Evolutionary conservation across 2,888 invertebrate genomes (phyloP), one percentile per base, ranked within the genome.

Genomic region (Neoitamus cyanurus): DNA sequence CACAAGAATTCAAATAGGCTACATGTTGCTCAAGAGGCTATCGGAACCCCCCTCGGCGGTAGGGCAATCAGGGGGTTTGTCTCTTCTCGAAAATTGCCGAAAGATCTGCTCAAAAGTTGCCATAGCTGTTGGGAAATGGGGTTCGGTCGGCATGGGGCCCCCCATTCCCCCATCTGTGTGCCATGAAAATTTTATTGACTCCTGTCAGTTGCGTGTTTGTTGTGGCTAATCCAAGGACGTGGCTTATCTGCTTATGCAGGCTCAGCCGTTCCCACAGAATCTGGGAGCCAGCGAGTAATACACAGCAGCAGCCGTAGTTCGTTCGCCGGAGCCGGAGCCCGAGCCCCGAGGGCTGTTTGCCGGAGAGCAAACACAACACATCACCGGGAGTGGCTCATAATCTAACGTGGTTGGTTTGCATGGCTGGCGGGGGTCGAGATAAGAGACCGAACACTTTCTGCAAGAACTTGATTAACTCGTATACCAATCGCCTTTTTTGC

Each of bases 201-300:
- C 73, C 58, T 83, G 82, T 84, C 78, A 83, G 69, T 84, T 80
- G 84, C 84, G 83, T 86, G 84, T 86, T 84, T 86, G 80, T 83
- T 85, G 84, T 75, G 85, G 80, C 83, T 86, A 85, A 86, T 86
- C 86, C 86, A 84, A 85, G 85, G 85, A 86, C 86, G 86, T 86
- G 86, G 85, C 86, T 86, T 86, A 86, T 86, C 86, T 86, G 83
- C 85, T 80, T 86, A 83, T 86, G 86, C 86, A 86, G 86, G 75
- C 84, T 83, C 85, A 84, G 86, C 69, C 42, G 82, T 85, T 86
- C 83, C 68, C 84, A 83, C 58, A 83, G 36, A 68, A 34, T 58
- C 36, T 80, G 34, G 34, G 11, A 6, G 48, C 25, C 20, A 11
- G 58, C n/a, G 42, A 42, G 3, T n/a, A 2, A 13, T n/a, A 11